Base-by-base conservation (phyloP, 2,797 vertebrate species). In the Geotrypetes seraphini region DNA sequence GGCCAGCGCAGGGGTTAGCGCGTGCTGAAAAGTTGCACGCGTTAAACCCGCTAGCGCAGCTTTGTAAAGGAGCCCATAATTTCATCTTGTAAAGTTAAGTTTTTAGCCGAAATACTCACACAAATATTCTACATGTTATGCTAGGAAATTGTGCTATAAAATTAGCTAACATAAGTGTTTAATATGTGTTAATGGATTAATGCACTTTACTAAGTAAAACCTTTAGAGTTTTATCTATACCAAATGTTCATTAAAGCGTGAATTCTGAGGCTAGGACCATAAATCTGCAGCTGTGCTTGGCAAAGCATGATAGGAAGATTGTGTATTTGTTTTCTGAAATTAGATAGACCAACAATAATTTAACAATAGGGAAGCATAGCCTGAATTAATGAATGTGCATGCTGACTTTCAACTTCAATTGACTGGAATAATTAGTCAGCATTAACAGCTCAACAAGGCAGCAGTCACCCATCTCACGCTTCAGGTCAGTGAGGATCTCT, bases 391-490 rank as follows among this genome's bases (percentile, higher is more conserved):
- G 33, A 66, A 47, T 53, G 39, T 31, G 50, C 19, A 28, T 36
- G 31, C 45, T 67, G 50, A 59, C 39, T 66, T 71, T 53, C 46
- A 56, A 40, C 60, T 65, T 63, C 56, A 63, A 15, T 49, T 70
- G 46, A 36, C 30, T 43, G 43, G 43, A 65, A 58, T 48, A 68
- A 73, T 70, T 57, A 59, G 33, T 54, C 26, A 18, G 33, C 12
- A 57, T 64, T 60, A 70, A 41, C 53, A 52, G 35, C 60, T 46
- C 39, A 63, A 50, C 35, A 65, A 53, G 28, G 14, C 42, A 54
- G 40, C 37, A 50, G 50, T 29, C 43, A 55, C 39, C 26, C 50
- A 14, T 28, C 19, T 34, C 28, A 57, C 56, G 43, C 54, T 31
- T 36, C 48, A 45, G 31, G 53, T 63, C 63, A 62, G 26, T 36